Evolutionary conservation across 2,797 vertebrate genomes (phyloP), one percentile per base, ranked within the genome.

Genomic region (Melanotaenia trifasciata): DNA sequence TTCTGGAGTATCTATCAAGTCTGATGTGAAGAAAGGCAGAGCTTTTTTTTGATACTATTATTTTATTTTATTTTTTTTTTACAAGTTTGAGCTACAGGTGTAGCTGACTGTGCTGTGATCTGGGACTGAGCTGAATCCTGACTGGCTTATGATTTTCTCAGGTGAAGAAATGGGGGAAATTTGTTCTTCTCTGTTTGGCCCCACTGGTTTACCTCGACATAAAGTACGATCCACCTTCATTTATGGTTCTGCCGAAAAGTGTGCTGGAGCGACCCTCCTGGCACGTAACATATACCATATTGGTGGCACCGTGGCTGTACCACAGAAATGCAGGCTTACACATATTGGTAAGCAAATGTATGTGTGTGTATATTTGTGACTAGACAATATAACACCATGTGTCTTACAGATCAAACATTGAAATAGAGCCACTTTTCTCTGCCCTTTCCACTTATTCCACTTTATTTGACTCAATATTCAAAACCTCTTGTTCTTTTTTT

Each of bases 221-320:
- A 90, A 87, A 86, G 71, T 72, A 9, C 62, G 53, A 57, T 69
- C 86, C 35, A 59, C 65, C 32, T 85, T 82, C 38, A 65, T 84
- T 58, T 40, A 70, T 6, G 68, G 79, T 38, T 57, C 84, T 4
- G 66, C 53, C 20, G 88, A 84, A 53, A 90, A 88, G 50, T 80
- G 84, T 0, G 67, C 88, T 0, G 79, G 87, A 0, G 89, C 93
- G n/a, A 89, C 91, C 3, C 75, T 95, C 6, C 84, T 96, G 88
- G 95, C 94, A 0, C 90, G 92, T 0, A 93, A 92, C 62, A 74
- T 94, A 58, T 94, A 86, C 86, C 94, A 92, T 12, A 85, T 96
- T 79, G 91, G 95, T 68, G 95, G 95, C 70, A 95, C 91, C 0
- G 67, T 96, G 88, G 95, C 90, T 2, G 83, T 94, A 35, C 93